These are phyloP conservation scores for Alauda arvensis DNA, from an alignment of 2,797 vertebrate genomes.

Conservation along the genomic window DNA sequence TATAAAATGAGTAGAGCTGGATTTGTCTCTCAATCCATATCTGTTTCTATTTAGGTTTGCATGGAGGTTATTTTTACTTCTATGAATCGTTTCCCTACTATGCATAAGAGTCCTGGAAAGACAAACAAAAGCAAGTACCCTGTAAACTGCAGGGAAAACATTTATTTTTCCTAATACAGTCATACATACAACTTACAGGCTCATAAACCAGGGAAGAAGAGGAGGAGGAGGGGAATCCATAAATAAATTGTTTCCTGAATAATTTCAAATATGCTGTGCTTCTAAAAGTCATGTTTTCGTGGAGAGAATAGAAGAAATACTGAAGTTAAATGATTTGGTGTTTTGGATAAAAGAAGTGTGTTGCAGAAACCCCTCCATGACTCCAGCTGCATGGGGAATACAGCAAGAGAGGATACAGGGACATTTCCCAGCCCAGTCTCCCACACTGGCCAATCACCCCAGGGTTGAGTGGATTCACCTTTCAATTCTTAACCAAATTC, in stretches of 20 bases:
- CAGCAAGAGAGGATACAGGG: neutral
- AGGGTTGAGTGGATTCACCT: neutral
- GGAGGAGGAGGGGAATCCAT: neutral
- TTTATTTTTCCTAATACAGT: neutral
- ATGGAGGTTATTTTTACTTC: conserved; percentile 43
- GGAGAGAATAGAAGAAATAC: neutral
- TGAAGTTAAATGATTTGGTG: neutral
- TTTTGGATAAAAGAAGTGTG: neutral
- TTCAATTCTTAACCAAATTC: neutral
- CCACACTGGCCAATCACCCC: neutral
- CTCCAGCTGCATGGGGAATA: neutral
- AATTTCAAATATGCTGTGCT: neutral
- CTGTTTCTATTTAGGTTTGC: conserved; percentile 51
- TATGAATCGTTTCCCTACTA: conserved; percentile 34
- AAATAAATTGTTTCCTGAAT: neutral
- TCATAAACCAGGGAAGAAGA: neutral
- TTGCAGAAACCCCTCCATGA: neutral
- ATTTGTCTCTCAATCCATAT: conserved; percentile 36
- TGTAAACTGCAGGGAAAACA: neutral
- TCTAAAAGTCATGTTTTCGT: neutral
- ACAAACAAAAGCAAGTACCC: conserved; percentile 19
- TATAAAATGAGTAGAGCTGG: conserved; percentile 55
- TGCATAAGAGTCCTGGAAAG: conserved; percentile 50
- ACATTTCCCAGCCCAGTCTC: neutral
- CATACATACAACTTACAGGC: neutral